Evolutionary conservation across 2,888 invertebrate genomes (phyloP).

Genomic region (Pachymerium ferrugineum): DNA sequence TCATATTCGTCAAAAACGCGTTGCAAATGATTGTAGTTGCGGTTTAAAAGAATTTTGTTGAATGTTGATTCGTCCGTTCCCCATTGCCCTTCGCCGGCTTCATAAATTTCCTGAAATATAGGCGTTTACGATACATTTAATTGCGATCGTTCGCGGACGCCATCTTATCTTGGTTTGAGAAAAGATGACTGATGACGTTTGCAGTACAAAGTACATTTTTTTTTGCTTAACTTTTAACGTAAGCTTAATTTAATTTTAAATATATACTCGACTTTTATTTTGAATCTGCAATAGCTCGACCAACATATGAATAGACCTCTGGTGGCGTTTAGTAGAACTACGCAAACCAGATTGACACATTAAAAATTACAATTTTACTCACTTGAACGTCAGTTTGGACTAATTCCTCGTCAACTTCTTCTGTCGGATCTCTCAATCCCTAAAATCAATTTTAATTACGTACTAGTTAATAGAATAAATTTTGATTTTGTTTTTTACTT

Average conservation of each 20-base stretch:
- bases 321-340: no score
- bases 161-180: no score
- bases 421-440: constrained; percentile 75
- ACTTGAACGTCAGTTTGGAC: constrained; percentile 78
- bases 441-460: no score
- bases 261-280: no score
- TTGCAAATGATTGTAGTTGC: constrained; percentile 49
- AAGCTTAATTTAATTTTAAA: no score
- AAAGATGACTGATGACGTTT: neutral
- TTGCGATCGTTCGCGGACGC: no score
- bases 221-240: no score
- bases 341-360: no score
- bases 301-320: no score
- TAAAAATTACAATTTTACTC: neutral
- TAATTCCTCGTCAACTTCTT: constrained; percentile 60
- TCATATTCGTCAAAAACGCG: constrained; percentile 47
- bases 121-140: no score
- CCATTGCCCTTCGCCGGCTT: constrained; percentile 48
- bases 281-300: no score
- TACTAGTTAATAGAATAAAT: constrained; percentile 15
- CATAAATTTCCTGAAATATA: constrained; percentile 46
- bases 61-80: constrained; percentile 47
- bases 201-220: no score
- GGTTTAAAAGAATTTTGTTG: constrained; percentile 46
- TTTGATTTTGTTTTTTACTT: neutral